Evolutionary conservation across 2,113 vertebrate genomes (phyloP).

Genomic region (Corythornis cristatus): DNA sequence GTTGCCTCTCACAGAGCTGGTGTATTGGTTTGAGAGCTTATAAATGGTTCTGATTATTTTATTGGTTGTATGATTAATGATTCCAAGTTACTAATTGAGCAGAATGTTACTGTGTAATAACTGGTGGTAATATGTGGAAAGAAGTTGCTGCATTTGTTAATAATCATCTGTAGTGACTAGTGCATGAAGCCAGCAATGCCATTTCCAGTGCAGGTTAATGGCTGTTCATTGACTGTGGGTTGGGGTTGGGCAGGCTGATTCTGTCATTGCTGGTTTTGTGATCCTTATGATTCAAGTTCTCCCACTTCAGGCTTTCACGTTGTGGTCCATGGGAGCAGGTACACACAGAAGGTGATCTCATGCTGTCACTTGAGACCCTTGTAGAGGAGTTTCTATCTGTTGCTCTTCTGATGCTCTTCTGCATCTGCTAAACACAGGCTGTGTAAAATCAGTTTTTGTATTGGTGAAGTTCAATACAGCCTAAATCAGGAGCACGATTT

Average conservation of each 20-base stretch:
- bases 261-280: background rate
- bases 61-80: background rate
- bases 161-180: background rate
- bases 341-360: background rate
- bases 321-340: background rate
- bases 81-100: background rate
- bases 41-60: background rate
- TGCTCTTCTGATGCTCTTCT: background rate
- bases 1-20: background rate
- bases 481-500: background rate
- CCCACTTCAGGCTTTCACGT: background rate
- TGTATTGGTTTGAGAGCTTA: background rate
- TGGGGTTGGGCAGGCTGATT: background rate
- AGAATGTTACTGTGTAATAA: background rate
- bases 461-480: background rate
- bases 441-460: background rate
- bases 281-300: background rate
- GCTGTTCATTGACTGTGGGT: background rate
- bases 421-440: background rate
- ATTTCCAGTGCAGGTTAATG: background rate
- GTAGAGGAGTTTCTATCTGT: background rate
- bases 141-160: background rate
- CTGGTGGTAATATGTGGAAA: background rate
- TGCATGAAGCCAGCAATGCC: background rate
- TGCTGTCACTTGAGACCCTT: background rate